These are phyloP conservation scores for Buteo buteo DNA, from an alignment of 2,113 vertebrate species.

Conservation along the genomic window DNA sequence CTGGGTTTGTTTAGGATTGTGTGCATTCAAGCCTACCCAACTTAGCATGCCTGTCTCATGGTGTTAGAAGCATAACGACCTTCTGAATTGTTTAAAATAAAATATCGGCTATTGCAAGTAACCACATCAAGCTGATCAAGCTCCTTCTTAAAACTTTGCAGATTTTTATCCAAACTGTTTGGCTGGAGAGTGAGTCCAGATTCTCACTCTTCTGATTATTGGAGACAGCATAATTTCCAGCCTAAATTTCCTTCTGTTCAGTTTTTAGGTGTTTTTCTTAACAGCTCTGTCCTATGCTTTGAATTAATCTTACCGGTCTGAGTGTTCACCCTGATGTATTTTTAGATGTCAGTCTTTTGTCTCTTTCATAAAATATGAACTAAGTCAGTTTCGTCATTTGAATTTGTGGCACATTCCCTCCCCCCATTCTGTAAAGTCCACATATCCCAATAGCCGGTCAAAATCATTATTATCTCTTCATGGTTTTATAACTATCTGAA, in stretches of 20 bases:
- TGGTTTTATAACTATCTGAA: neutral
- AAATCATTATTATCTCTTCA: neutral
- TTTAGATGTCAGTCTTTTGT: neutral
- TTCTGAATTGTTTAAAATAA: neutral
- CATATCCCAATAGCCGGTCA: neutral
- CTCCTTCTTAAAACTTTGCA: neutral
- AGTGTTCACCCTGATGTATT: neutral
- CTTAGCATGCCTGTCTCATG: neutral
- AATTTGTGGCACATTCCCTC: neutral
- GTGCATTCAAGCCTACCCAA: neutral
- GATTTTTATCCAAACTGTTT: neutral
- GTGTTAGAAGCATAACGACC: neutral
- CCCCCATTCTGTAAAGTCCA: neutral
- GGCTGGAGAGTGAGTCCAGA: neutral
- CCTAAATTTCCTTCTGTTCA: neutral
- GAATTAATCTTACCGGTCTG: neutral
- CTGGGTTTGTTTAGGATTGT: neutral
- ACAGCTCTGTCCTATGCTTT: neutral
- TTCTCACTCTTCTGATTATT: neutral
- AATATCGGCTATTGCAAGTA: neutral
- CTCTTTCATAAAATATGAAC: neutral
- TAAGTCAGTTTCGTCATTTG: neutral
- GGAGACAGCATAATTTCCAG: neutral
- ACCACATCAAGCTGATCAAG: neutral
- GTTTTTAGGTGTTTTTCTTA: neutral